Conservation (phyloP, 1,140 invertebrate genomes). For the Meloidogyne hapla region DNA sequence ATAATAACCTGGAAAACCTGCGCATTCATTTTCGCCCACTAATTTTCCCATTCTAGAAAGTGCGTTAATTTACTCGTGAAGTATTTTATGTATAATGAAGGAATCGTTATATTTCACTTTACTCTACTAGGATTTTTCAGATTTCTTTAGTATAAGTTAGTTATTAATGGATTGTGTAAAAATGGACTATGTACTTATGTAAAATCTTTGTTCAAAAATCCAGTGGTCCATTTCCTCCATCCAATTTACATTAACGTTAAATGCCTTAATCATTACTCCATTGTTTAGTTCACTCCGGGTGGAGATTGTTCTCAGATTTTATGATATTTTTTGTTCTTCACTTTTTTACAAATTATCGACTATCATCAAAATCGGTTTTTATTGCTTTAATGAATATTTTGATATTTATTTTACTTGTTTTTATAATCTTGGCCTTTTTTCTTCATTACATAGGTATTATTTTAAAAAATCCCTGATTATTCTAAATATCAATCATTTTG, state of each 20-base stretch:
- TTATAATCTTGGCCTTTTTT: background rate
- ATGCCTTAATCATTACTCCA: background rate
- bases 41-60: background rate
- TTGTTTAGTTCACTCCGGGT: background rate
- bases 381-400: background rate
- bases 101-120: background rate
- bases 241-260: no score
- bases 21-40: background rate
- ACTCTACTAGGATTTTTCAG: background rate
- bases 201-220: no score
- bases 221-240: no score
- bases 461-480: no score
- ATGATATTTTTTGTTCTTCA: background rate
- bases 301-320: background rate
- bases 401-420: background rate
- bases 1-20: background rate
- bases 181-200: no score
- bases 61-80: background rate
- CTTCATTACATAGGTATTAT: background rate
- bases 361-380: background rate
- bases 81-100: background rate
- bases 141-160: no score
- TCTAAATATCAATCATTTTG: no score
- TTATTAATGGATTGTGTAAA: background rate
- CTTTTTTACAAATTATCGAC: background rate